phyloP scores from a whole-genome alignment of 2,797 vertebrate species.

The Spinus olivaceus region DNA sequence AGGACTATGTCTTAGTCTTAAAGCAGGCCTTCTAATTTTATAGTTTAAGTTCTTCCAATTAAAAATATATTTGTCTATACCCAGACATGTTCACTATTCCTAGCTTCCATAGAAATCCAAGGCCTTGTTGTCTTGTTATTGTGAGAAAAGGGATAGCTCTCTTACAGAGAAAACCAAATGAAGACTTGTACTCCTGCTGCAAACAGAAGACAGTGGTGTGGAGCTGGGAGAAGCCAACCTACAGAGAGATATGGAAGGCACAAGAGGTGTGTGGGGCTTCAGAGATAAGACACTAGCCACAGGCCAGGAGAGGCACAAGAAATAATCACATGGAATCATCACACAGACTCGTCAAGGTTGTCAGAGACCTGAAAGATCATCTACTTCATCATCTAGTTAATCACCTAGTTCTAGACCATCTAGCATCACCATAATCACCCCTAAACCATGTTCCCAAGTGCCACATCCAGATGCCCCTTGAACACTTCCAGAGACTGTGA shows the following conservation, averaged over 20 bases:
- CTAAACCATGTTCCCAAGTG: not conserved
- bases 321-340: not conserved
- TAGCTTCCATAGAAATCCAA: not conserved
- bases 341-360: not conserved
- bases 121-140: not conserved
- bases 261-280: not conserved
- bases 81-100: not conserved
- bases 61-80: not conserved
- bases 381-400: not conserved
- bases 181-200: not conserved
- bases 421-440: not conserved
- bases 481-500: not conserved
- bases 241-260: not conserved
- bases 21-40: not conserved
- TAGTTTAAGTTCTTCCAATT: not conserved
- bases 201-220: not conserved
- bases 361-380: not conserved
- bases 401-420: not conserved
- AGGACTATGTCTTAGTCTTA: not conserved
- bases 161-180: not conserved
- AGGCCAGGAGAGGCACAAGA: not conserved
- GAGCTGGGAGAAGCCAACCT: not conserved
- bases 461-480: not conserved
- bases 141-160: not conserved
- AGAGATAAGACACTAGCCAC: not conserved